Evolutionary conservation across 2,797 vertebrate genomes (phyloP).

Genomic region (Enteromius anoplus): DNA sequence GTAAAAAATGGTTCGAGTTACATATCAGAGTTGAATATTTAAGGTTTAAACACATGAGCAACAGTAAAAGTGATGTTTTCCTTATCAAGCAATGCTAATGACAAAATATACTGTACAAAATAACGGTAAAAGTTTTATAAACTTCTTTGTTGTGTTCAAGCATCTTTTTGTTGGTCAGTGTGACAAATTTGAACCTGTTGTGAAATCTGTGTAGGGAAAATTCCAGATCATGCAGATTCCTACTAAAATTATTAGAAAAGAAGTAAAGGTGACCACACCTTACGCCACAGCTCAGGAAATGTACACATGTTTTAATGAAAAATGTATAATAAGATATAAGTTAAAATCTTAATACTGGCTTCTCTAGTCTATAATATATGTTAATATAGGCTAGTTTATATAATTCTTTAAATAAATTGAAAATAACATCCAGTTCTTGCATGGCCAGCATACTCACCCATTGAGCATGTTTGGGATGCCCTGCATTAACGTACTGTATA

Average conservation of each 20-base stretch:
- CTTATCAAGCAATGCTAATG: background rate
- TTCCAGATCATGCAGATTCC: background rate
- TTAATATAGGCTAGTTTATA: no score
- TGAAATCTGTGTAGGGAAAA: background rate
- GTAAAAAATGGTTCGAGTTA: background rate
- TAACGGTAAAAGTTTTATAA: background rate
- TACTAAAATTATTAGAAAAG: background rate
- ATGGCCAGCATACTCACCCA: no score
- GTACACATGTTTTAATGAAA: background rate
- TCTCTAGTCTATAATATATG: no score
- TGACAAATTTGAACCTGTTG: background rate
- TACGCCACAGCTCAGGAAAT: background rate
- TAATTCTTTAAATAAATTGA: no score
- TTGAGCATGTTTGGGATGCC: no score
- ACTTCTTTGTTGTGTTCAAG: background rate
- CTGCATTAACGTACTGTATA: no score
- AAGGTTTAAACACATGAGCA: background rate
- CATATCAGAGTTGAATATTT: background rate
- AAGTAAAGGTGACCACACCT: background rate
- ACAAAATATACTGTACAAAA: no score
- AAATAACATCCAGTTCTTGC: no score
- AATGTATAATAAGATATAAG: background rate
- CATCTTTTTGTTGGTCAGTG: background rate
- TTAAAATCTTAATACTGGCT: background rate
- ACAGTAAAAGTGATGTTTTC: background rate